Evolutionary conservation across 2,888 invertebrate species (phyloP).

Genomic region (Volucella inanis): DNA sequence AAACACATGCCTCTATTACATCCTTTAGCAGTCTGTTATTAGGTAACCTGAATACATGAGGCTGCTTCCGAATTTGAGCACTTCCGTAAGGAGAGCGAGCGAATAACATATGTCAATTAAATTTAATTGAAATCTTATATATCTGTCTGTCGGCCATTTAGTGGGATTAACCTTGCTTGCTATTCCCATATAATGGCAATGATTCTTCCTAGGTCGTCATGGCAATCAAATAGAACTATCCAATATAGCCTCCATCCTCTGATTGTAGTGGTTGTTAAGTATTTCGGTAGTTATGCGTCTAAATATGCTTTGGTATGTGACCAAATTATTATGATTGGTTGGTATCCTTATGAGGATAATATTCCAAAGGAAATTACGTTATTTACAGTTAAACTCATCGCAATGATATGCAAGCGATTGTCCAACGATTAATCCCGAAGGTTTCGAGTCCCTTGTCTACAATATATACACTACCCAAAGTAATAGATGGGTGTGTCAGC

Average conservation of each 20-base stretch:
- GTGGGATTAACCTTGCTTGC: background rate
- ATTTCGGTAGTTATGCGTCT: background rate
- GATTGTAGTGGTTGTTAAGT: background rate
- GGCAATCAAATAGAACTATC: constrained; percentile 2
- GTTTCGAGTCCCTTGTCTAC: background rate
- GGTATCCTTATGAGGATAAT: constrained; percentile 40
- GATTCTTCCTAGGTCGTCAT: constrained; percentile 13
- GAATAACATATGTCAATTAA: constrained; percentile 59
- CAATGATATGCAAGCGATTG: constrained; percentile 15
- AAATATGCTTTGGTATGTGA: background rate
- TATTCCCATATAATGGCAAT: background rate
- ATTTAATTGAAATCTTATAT: constrained; percentile 71
- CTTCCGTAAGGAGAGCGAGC: background rate
- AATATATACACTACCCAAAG: background rate
- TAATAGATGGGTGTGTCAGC: constrained; percentile 49
- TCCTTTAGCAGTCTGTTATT: constrained; percentile 30
- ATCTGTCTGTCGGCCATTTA: background rate
- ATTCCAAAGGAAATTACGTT: constrained; percentile 52
- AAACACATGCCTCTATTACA: constrained; percentile 30
- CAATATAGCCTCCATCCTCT: no score
- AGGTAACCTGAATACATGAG: constrained; percentile 18
- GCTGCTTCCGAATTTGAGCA: background rate
- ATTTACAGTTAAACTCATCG: constrained; percentile 21
- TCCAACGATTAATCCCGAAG: constrained; percentile 36
- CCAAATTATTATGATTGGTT: constrained; percentile 33